Percentiles rank a stretch among this genome's conserved stretches.
These are phyloP conservation scores for Danio rerio DNA, from an alignment of 2,113 vertebrate genomes.

Conservation along the genomic window GRCz12tu NC_133176.1:41407001-41407500, in stretches of 20 bases:
- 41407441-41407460: not conserved
- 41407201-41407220: conserved; percentile 56
- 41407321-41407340: conserved; percentile 12
- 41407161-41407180: conserved; percentile 46
- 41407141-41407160: conserved; percentile 50
- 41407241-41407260: conserved; percentile 25
- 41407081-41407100: conserved; percentile 55
- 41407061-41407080: conserved; percentile 40
- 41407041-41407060: conserved; percentile 50
- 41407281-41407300: conserved; percentile 24
- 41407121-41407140: conserved; percentile 40
- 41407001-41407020: conserved; percentile 65
- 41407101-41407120: conserved; percentile 44
- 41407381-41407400: not conserved
- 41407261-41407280: conserved; percentile 28
- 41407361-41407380: conserved; percentile 4
- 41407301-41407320: conserved; percentile 20
- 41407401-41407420: not conserved
- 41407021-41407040: conserved; percentile 56
- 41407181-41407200: conserved; percentile 63
- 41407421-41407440: conserved; percentile 18
- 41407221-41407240: conserved; percentile 52
- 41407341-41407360: not conserved
- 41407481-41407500: too few species aligned
- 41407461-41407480: too few species aligned